Evolutionary conservation across 2,797 vertebrate species (phyloP).

Genomic region (Catostomus latipinnis): DNA sequence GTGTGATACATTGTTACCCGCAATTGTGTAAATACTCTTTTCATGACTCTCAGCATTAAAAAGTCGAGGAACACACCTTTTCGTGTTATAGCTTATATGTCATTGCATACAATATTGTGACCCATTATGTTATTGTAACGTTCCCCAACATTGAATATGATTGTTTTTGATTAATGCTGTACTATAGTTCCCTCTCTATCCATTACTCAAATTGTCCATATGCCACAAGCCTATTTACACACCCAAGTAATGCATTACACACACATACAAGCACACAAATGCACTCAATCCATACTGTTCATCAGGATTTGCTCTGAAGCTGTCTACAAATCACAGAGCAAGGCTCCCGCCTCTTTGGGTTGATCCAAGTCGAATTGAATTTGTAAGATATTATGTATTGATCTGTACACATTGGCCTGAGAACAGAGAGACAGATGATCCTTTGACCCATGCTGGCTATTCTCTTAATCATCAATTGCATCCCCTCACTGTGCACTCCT

Average conservation of each 20-base stretch:
- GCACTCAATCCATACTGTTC: conserved; percentile 68
- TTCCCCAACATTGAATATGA: not conserved
- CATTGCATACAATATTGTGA: no score
- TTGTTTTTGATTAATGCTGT: not conserved
- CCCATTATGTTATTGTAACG: no score
- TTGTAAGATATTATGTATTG: conserved; percentile 88
- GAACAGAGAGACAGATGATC: conserved; percentile 54
- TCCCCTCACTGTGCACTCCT: conserved; percentile 33
- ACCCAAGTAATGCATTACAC: conserved; percentile 46
- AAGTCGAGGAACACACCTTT: no score
- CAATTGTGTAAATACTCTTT: no score
- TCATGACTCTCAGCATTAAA: no score
- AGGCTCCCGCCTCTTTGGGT: conserved; percentile 75
- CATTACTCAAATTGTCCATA: conserved; percentile 5
- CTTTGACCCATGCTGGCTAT: conserved; percentile 73
- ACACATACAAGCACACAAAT: conserved; percentile 33
- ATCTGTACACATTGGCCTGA: conserved; percentile 70
- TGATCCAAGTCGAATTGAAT: conserved; percentile 86
- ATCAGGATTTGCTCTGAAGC: conserved; percentile 78
- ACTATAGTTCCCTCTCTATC: not conserved
- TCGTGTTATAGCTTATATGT: no score
- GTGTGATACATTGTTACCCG: no score
- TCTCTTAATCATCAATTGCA: conserved; percentile 51
- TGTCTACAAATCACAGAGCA: conserved; percentile 73
- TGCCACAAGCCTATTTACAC: conserved; percentile 55